Percentiles rank a stretch among this genome's conserved stretches.
Evolutionary conservation across 1,140 invertebrate genomes (phyloP).

Genomic region (Drosophila navojoa): DNA sequence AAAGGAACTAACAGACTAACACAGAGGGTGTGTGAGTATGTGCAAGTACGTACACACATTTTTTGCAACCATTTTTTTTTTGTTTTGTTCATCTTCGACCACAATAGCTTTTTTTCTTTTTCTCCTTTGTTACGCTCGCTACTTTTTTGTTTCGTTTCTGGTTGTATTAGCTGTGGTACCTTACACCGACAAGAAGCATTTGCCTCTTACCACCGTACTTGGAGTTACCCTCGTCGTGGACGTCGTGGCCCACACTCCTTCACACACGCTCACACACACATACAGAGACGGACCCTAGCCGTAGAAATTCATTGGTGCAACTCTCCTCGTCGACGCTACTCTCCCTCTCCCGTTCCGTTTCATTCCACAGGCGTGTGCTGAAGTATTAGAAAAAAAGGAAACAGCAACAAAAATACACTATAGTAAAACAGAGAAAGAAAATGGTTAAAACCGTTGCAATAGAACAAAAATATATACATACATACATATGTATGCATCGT

Average conservation of each 20-base stretch:
- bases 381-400: conserved; percentile 21
- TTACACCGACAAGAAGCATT: neutral
- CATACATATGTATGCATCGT: neutral
- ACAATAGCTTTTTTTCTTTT: conserved; percentile 20
- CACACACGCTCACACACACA: conserved; percentile 8
- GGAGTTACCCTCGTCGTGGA: conserved; percentile 21
- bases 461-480: conserved; percentile 20
- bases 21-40: no score
- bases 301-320: conserved; percentile 9
- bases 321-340: conserved; percentile 2
- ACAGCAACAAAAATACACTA: neutral
- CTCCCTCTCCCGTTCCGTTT: conserved; percentile 15
- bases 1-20: neutral
- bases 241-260: neutral
- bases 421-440: conserved; percentile 12
- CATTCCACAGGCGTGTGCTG: conserved; percentile 34
- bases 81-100: conserved; percentile 42
- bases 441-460: conserved; percentile 26
- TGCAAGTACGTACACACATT: conserved; percentile 21
- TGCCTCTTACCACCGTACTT: conserved; percentile 28
- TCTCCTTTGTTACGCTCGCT: neutral
- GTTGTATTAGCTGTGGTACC: conserved; percentile 17
- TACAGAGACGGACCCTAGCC: neutral
- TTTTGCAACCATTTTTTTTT: conserved; percentile 64
- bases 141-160: neutral